These are phyloP conservation scores for Bathynomus jamesi DNA, from an alignment of 1,140 invertebrate species.

Conservation along the genomic window DNA sequence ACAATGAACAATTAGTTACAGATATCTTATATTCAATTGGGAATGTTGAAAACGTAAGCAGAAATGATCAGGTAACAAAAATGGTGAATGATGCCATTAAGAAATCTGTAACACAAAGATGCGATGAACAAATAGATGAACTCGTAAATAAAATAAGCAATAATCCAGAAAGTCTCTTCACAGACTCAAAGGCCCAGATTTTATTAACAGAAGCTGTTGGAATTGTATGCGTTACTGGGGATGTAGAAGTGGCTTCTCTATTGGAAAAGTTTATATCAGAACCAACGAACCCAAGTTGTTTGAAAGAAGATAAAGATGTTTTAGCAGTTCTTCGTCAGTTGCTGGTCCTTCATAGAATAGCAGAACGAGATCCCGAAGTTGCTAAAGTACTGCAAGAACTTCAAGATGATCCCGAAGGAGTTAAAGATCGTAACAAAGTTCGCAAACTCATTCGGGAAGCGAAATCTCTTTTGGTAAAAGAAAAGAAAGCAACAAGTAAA, in stretches of 20 bases:
- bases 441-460: slow-evolving; percentile 24
- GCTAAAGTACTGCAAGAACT: slow-evolving; percentile 25
- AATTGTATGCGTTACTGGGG: slow-evolving; percentile 59
- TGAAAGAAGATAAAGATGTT: slow-evolving; percentile 54
- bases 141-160: slow-evolving; percentile 29
- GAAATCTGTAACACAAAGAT: slow-evolving; percentile 24
- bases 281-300: slow-evolving; percentile 50
- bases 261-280: slow-evolving; percentile 54
- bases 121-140: slow-evolving; percentile 34
- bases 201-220: slow-evolving; percentile 59
- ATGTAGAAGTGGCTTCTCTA: slow-evolving; percentile 53
- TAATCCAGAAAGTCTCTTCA: slow-evolving; percentile 27
- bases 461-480: slow-evolving; percentile 17
- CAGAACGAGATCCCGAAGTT: slow-evolving; percentile 39
- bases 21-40: slow-evolving; percentile 29
- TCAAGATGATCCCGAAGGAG: slow-evolving; percentile 47
- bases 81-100: slow-evolving; percentile 26
- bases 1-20: slow-evolving; percentile 29
- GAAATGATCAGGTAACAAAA: slow-evolving; percentile 29
- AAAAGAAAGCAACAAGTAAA: slow-evolving; percentile 8
- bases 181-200: slow-evolving; percentile 46
- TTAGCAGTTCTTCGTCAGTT: slow-evolving; percentile 61
- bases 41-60: slow-evolving; percentile 21
- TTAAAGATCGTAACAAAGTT: slow-evolving; percentile 31
- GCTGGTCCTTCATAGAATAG: slow-evolving; percentile 61